A percentile compares a stretch with the other conserved stretches of the same genome.
phyloP scores from a whole-genome alignment of 2,888 invertebrate genomes.

The Merodon equestris region DNA sequence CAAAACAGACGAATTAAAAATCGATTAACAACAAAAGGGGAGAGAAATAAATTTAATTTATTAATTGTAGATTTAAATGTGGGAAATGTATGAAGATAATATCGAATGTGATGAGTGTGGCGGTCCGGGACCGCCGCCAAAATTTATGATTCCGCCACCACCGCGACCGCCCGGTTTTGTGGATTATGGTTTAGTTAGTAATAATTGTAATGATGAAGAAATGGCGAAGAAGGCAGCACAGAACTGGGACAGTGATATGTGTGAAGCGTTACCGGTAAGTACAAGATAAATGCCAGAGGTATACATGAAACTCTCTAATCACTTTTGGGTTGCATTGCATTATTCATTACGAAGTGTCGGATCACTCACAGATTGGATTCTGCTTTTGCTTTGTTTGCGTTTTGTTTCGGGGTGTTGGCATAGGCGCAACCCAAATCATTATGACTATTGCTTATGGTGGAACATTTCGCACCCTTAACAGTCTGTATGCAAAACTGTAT shows the following conservation, averaged over 20 bases:
- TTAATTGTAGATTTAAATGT: constrained; percentile 73
- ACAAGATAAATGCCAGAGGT: neutral
- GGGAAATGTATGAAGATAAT: constrained; percentile 78
- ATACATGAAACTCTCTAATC: constrained; percentile 39
- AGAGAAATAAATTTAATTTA: constrained; percentile 10
- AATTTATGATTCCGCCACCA: constrained; percentile 78
- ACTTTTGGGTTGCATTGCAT: constrained; percentile 59
- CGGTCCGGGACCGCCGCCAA: constrained; percentile 77
- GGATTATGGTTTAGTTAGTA: constrained; percentile 71
- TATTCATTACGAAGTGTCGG: constrained; percentile 53
- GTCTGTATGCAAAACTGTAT: constrained; percentile 43
- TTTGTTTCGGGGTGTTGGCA: constrained; percentile 32
- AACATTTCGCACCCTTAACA: constrained; percentile 53
- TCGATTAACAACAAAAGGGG: constrained; percentile 13
- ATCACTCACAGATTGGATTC: constrained; percentile 12
- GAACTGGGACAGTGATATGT: constrained; percentile 77
- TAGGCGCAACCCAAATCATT: constrained; percentile 61
- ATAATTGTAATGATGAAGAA: constrained; percentile 76
- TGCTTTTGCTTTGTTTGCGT: constrained; percentile 21
- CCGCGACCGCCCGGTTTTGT: constrained; percentile 77
- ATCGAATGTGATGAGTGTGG: constrained; percentile 78
- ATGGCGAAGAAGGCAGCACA: constrained; percentile 74
- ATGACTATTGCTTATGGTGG: constrained; percentile 56
- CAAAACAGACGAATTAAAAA: constrained; percentile 19
- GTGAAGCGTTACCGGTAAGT: constrained; percentile 79